Conservation (phyloP, 1,140 invertebrate genomes). For the Campodea augens region DNA sequence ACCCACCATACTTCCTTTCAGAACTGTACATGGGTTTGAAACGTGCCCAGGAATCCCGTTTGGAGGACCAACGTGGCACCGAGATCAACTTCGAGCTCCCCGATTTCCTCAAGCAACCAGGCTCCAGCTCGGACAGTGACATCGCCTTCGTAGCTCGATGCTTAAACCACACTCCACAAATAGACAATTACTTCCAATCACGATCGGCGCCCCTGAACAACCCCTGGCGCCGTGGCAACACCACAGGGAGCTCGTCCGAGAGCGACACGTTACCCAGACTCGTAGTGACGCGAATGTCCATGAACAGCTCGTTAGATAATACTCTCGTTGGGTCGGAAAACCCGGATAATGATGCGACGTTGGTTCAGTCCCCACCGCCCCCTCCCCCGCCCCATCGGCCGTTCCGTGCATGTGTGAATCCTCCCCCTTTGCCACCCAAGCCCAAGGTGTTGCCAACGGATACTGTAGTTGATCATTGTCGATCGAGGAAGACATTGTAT, state of each 20-base stretch:
- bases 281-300: no score
- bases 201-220: neutral
- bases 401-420: neutral
- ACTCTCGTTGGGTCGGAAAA: neutral
- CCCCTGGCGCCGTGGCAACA: neutral
- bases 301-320: no score
- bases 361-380: neutral
- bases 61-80: constrained; percentile 64
- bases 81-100: constrained; percentile 62
- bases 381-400: neutral
- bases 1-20: no score
- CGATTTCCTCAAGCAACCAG: constrained; percentile 35
- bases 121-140: no score
- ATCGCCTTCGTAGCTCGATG: no score
- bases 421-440: neutral
- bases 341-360: no score
- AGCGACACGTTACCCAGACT: neutral
- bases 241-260: neutral
- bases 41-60: constrained; percentile 44
- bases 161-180: no score
- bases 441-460: neutral
- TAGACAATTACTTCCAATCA: neutral
- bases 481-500: neutral
- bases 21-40: constrained; percentile 55
- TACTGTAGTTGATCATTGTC: neutral